Evolutionary conservation across 1,140 invertebrate genomes (phyloP), one percentile per base, ranked within the genome.

Genomic region (Eriosoma lanigerum): DNA sequence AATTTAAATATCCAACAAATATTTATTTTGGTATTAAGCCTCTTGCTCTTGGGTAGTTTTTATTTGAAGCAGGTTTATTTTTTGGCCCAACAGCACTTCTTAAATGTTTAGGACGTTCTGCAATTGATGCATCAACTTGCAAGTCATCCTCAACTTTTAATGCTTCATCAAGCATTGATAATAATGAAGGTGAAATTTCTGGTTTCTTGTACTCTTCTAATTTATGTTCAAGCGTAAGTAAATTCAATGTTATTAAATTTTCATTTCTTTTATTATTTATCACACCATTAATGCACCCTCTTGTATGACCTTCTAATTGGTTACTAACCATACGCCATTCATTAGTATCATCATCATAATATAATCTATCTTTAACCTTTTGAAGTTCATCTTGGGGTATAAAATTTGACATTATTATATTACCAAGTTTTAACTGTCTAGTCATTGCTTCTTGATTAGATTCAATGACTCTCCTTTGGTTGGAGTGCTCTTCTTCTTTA

Each of bases 351-450:
- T 98, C 96, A 86, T 98, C 94, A 86, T 93, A 97, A 32, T 90
- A 88, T 83, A 90, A 91, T 83, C 90, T 90, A 83, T 86, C 91
- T 83, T 92, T 88, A n/a, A 98, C 90, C 83, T 93, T 92, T 64
- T 92, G 90, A 83, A 95, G 93, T 66, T 98, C 95, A 83, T 96
- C 94, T 4, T 90, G 88, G 15, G 97, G 96, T 84, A 99, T 96
- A 86, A 99, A 99, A 86, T 98, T 98, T 84, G 98, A 96, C 81
- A 98, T 96, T 58, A 98, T 93, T 13, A 98, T 88, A 84, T 94
- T 90, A 81, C 92, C 91, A n/a, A 93, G 87, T 83, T 94, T 93
- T 64, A 95, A 86, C 83, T 93, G 89, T 83, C 92, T 90, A 1
- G 91, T 92, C 46, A 96, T 88, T 83, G 94, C 91, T 84, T 92